Evolutionary conservation across 2,113 vertebrate species (phyloP).

Genomic region (Crocuta crocuta): DNA sequence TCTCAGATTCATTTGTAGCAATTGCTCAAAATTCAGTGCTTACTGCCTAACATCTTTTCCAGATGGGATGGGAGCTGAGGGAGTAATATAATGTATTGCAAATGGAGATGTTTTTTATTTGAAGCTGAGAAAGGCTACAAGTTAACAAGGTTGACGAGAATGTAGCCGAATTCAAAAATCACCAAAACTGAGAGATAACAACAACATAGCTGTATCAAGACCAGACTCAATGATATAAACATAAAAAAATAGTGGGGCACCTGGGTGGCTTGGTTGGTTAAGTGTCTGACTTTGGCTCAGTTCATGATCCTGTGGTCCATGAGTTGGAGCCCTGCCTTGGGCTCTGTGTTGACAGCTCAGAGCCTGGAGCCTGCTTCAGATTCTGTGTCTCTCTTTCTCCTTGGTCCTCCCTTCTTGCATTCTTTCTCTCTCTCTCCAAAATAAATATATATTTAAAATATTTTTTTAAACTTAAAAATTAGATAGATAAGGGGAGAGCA

Average conservation of each 20-base stretch:
- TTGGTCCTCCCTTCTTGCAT: too few relatives aligned
- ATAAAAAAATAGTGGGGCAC: not conserved
- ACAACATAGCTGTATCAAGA: not conserved
- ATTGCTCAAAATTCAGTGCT: not conserved
- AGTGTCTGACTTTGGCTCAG: too few relatives aligned
- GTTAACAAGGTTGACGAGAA: not conserved
- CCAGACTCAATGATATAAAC: not conserved
- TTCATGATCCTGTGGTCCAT: too few relatives aligned
- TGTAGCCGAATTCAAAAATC: not conserved
- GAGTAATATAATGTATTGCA: not conserved
- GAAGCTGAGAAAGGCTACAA: not conserved
- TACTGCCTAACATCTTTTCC: not conserved
- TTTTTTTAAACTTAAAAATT: not conserved
- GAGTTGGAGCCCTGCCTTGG: too few relatives aligned
- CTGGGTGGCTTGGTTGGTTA: too few relatives aligned
- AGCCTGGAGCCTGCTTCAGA: too few relatives aligned
- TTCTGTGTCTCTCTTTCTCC: too few relatives aligned
- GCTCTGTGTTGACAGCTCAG: too few relatives aligned
- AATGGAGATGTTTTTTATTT: not conserved
- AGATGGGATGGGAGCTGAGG: not conserved
- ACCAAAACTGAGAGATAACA: not conserved
- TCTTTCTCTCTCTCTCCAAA: too few relatives aligned
- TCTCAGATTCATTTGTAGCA: not conserved
- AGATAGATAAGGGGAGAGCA: not conserved
- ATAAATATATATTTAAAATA: too few relatives aligned